Percentiles rank a stretch among this genome's conserved stretches.
phyloP scores from a whole-genome alignment of 2,797 vertebrate genomes.

The Oceanodroma leucorhoa region DNA sequence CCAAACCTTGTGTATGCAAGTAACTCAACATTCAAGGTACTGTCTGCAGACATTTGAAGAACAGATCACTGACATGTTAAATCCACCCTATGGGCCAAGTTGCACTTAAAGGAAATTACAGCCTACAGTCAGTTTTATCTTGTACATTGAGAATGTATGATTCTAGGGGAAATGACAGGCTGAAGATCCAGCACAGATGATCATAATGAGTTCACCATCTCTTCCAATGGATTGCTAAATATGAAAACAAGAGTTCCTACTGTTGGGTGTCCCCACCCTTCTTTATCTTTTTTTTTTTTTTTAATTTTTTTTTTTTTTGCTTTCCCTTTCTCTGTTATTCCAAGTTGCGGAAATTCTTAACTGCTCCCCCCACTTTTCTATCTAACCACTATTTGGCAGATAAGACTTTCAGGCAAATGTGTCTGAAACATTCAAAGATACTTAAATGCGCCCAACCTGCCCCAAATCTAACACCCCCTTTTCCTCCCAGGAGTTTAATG shows the following conservation, averaged over 20 bases:
- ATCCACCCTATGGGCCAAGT: neutral
- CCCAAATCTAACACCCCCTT: neutral
- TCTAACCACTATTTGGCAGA: neutral
- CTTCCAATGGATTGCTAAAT: neutral
- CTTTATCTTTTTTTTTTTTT: neutral
- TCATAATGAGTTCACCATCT: neutral
- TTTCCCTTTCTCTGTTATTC: neutral
- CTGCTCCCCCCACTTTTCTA: neutral
- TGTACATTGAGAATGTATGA: rapidly evolving
- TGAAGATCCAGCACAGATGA: neutral
- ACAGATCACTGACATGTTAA: rapidly evolving
- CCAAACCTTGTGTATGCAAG: neutral
- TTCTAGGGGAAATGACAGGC: neutral
- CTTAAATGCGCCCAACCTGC: neutral
- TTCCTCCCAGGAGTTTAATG: neutral
- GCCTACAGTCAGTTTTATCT: neutral
- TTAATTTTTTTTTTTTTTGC: neutral
- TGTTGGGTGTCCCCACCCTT: rapidly evolving
- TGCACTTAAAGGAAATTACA: neutral
- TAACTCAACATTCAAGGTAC: neutral
- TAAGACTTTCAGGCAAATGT: neutral
- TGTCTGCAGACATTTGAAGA: neutral
- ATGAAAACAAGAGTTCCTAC: neutral
- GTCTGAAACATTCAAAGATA: neutral
- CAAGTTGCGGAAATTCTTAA: neutral